These are phyloP conservation scores for Scaptomyza tumidula DNA, from an alignment of 2,888 invertebrate genomes.

Conservation along the genomic window DNA sequence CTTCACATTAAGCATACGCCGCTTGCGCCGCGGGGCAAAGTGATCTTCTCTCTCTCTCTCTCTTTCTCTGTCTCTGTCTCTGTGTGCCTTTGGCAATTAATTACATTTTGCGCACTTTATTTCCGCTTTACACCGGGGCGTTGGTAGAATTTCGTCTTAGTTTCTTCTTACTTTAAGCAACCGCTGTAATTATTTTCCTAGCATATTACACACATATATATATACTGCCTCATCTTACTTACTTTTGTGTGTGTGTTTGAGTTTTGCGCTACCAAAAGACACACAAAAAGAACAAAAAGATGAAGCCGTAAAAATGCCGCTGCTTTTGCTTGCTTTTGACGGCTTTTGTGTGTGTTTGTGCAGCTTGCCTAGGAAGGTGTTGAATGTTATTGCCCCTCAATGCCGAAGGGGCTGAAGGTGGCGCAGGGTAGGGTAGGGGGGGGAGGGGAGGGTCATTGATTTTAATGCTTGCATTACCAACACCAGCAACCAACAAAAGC, in stretches of 20 bases:
- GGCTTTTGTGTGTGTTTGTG: constrained; percentile 67
- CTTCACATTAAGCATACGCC: constrained; percentile 57
- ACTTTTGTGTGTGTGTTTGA: neutral
- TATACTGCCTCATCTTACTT: constrained; percentile 24
- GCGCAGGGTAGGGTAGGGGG: too few species aligned
- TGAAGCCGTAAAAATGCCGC: constrained; percentile 78
- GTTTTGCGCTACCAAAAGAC: constrained; percentile 31
- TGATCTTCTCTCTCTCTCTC: neutral
- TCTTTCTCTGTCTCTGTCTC: neutral
- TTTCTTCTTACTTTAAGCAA: constrained; percentile 1
- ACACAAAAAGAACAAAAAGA: constrained; percentile 39
- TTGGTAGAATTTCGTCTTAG: constrained; percentile 65
- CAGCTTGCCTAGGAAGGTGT: constrained; percentile 70
- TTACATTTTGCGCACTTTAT: constrained; percentile 79
- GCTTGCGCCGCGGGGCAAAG: constrained; percentile 26
- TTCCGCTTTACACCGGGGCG: constrained; percentile 68
- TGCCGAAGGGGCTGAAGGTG: too few species aligned
- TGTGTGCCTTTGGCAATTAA: constrained; percentile 58
- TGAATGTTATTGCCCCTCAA: constrained; percentile 64
- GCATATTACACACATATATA: constrained; percentile 1
- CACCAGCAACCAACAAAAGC: constrained; percentile 7
- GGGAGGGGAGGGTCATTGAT: constrained; percentile 59
- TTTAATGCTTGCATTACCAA: constrained; percentile 42
- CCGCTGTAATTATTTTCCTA: constrained; percentile 57
- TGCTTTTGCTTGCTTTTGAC: constrained; percentile 42